Base-by-base conservation (phyloP, 2,113 vertebrate species). In the Neogobius melanostomus region DNA sequence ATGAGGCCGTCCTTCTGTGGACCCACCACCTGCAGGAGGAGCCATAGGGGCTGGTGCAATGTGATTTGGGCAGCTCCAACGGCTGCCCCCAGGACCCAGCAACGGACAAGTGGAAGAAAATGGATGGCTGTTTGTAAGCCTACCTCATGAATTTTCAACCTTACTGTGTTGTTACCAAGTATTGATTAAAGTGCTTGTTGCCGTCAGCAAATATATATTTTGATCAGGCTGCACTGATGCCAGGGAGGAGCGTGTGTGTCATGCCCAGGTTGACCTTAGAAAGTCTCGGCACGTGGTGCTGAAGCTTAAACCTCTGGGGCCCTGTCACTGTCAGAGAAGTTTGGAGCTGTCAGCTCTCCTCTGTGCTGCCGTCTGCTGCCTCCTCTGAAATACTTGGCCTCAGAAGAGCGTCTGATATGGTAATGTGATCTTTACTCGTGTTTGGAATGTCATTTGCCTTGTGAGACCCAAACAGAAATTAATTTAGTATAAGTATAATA, bases 281-380 rank as follows among this genome's bases (percentile, higher is more conserved):
- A 64, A 69, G 48, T 65, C 71, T 73, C 54, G 5, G 56, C 45
- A 77, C 7, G 15, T 77, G 60, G 54, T 75, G 73, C 64, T 28
- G 2, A 17, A 76, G 45, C 51, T 68, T 8, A 8, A 69, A 6
- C 28, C 76, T 82, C 68, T 48, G 15, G 68, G 74, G 68, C 16
- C 63, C 47, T 17, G 1, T 75, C 48, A 1, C 61, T 68, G 71
- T 82, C 71, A 71, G 68, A 64, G 64, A 50, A 52, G 67, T 63
- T 75, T 36, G 47, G 69, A 72, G 60, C 57, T 72, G 72, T 78
- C 72, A 46, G 8, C 52, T 53, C 43, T 57, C 21, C 68, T 21
- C 21, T 47, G 57, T 69, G 48, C 51, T 68, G 28, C 52, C 54
- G n/a, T 69, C 17, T 52, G 11, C 6, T 12, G 21, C 46, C 28